Evolutionary conservation across 2,797 vertebrate species (phyloP).

Genomic region (Nyctalus aviator): DNA sequence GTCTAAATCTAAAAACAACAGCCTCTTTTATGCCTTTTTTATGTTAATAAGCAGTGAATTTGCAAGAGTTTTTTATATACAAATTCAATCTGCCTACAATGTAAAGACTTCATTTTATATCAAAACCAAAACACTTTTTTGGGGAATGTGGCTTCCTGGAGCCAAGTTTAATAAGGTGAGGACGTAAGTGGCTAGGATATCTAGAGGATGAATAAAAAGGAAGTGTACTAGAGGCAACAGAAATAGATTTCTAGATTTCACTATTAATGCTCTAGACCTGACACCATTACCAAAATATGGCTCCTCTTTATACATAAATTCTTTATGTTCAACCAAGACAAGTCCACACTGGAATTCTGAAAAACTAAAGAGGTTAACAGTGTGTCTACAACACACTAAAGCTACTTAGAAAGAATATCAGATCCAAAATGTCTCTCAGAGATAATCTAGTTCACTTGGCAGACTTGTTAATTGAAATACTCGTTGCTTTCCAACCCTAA

Average conservation of each 20-base stretch:
- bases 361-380: not conserved
- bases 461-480: not conserved
- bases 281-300: not conserved
- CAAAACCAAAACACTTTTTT: not conserved
- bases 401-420: not conserved
- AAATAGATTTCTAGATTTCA: not conserved
- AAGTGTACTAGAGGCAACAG: not conserved
- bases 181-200: not conserved
- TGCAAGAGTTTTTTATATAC: not conserved
- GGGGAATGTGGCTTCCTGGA: not conserved
- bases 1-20: not conserved
- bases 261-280: not conserved
- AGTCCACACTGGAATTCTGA: not conserved
- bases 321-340: not conserved
- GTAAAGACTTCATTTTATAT: not conserved
- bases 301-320: not conserved
- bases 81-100: not conserved
- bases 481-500: not conserved
- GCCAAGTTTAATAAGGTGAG: not conserved
- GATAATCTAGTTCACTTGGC: not conserved
- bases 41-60: not conserved
- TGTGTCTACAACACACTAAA: not conserved
- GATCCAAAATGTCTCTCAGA: not conserved
- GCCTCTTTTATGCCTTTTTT: not conserved
- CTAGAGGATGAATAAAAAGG: not conserved